Conservation (phyloP, 2,113 vertebrate genomes). For the Tonatia bakeri region DNA sequence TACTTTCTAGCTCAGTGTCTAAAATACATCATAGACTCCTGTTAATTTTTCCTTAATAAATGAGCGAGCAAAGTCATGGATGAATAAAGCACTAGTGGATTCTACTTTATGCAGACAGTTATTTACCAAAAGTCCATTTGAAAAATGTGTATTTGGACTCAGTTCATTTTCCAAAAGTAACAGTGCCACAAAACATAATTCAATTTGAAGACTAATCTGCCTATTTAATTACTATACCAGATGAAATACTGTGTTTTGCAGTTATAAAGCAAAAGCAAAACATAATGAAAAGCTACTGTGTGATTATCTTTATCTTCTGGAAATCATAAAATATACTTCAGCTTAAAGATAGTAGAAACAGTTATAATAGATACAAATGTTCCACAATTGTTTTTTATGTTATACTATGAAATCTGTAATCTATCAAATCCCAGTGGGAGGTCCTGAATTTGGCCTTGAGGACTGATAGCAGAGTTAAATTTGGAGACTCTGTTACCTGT, state of each 20-base stretch:
- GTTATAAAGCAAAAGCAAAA: conserved; percentile 30
- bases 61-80: background rate
- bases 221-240: background rate
- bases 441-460: conserved; percentile 20
- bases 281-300: conserved; percentile 4
- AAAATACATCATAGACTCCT: background rate
- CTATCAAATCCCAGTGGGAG: conserved; percentile 10
- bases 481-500: background rate
- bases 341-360: conserved; percentile 3
- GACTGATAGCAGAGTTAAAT: conserved; percentile 30
- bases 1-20: background rate
- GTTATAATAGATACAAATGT: background rate
- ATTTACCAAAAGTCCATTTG: background rate
- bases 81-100: background rate
- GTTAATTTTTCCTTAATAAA: background rate
- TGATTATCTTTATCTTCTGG: background rate
- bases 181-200: background rate
- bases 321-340: conserved; percentile 20
- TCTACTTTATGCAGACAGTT: background rate
- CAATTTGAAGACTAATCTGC: background rate
- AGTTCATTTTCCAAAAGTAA: conserved; percentile 10
- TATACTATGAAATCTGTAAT: conserved; percentile 17
- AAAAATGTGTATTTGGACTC: conserved; percentile 19
- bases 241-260: background rate
- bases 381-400: background rate